Base-by-base conservation (phyloP, 2,113 vertebrate genomes). In the Leucopternis melanops region DNA sequence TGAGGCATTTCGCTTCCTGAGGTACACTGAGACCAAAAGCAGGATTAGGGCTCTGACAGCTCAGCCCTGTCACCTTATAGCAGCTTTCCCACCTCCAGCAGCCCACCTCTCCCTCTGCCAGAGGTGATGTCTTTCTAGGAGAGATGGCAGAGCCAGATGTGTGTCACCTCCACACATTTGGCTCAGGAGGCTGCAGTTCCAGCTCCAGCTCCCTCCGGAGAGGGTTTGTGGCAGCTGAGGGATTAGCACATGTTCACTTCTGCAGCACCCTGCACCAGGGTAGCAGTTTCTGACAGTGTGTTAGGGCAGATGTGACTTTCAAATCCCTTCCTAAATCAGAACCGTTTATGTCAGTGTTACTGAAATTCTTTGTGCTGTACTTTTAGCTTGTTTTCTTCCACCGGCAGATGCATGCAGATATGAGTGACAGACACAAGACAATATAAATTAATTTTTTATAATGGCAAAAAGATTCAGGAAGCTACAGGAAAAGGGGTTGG, bases 111-210 rank as follows among this genome's bases (percentile, higher is more conserved):
- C 27, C 40, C 10, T 45, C 27, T 86, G 36, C 67, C 74, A 73
- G 59, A 40, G 40, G 34, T 7, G 42, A 19, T 4, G 4, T 20
- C n/a, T 36, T 26, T 92, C 59, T 2, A n/a, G 29, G 22, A 25
- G 22, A 55, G 54, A 2, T n/a, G 44, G 83, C 58, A 86, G 75
- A 77, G 72, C 54, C 57, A 70, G 78, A 4, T 26, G 38, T 16
- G 22, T 40, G 49, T 45, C 72, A 34, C 47, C 52, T 59, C 47
- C 2, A 2, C 29, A 11, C 2, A 0, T 20, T 4, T 15, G 29
- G 50, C 58, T 59, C 62, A 19, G 5, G 11, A 26, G 34, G 16
- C 16, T n/a, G 77, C 58, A 54, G 55, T 17, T 20, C 9, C 16
- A 75, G 38, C 75, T 72, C 77, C 71, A 31, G 0, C 8, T 73